phyloP scores from a whole-genome alignment of 2,888 invertebrate genomes.

The Amiota minor region DNA sequence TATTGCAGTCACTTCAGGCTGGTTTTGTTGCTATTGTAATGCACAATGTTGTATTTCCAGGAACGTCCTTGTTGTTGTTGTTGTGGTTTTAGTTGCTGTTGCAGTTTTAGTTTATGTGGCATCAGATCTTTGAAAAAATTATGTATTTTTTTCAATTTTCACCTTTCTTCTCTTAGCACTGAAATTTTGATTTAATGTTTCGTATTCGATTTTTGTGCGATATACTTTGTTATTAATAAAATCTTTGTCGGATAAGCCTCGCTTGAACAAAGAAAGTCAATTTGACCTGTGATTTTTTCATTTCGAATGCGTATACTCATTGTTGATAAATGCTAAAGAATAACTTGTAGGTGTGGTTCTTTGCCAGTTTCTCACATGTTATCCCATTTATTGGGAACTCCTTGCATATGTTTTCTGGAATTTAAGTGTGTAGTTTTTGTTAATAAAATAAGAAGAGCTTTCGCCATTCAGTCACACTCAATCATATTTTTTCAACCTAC shows the following conservation, averaged over 20 bases:
- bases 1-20: background rate
- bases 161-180: conserved; percentile 56
- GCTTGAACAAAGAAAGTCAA: conserved; percentile 25
- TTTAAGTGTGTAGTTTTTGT: too few species aligned
- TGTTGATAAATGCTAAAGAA: background rate
- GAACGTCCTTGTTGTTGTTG: conserved; percentile 13
- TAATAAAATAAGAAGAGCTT: too few species aligned
- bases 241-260: conserved; percentile 16
- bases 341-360: conserved; percentile 7
- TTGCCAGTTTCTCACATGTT: too few species aligned
- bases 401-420: too few species aligned
- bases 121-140: background rate
- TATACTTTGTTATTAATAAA: conserved; percentile 28
- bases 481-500: too few species aligned
- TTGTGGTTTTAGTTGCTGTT: background rate
- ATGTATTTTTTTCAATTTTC: conserved; percentile 60
- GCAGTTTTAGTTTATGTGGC: conserved; percentile 18
- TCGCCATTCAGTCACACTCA: too few species aligned
- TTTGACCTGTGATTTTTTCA: conserved; percentile 6
- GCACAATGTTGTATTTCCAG: conserved; percentile 23
- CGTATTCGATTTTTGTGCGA: conserved; percentile 8
- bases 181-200: conserved; percentile 57
- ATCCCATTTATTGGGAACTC: too few species aligned
- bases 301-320: background rate
- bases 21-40: background rate